These are phyloP conservation scores for Myodes glareolus DNA, from an alignment of 2,113 vertebrate species.

Conservation along the genomic window DNA sequence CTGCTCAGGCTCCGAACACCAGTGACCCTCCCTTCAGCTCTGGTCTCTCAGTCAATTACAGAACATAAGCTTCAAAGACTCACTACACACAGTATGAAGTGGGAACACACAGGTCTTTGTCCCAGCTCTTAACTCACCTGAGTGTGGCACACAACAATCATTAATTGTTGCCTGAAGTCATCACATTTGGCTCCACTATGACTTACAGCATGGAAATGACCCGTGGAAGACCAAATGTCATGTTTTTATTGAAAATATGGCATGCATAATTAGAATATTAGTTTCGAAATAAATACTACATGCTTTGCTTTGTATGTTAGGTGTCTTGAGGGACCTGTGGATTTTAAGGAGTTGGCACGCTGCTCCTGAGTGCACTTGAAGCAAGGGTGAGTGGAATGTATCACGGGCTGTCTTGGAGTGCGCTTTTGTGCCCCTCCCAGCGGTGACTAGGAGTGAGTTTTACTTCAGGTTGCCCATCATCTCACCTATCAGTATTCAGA, in stretches of 20 bases:
- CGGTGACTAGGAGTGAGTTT: neutral
- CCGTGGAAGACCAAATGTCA: neutral
- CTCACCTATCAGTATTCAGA: neutral
- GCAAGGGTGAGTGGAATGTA: neutral
- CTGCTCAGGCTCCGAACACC: neutral
- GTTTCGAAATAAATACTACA: too few species aligned
- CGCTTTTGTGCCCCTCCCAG: neutral
- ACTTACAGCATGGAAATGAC: neutral
- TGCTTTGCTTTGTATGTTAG: neutral
- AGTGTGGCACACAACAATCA: neutral
- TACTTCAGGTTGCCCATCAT: neutral
- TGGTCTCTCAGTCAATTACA: neutral
- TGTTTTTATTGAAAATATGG: neutral
- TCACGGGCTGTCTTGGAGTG: too few species aligned
- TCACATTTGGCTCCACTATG: neutral
- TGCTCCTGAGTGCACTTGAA: neutral
- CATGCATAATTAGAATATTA: neutral
- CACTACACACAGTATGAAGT: neutral
- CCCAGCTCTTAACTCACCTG: neutral
- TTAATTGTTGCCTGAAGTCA: neutral
- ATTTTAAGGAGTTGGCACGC: neutral
- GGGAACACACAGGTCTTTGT: neutral
- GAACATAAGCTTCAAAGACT: neutral
- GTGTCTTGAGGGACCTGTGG: neutral
- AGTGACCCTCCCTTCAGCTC: neutral